Percentiles rank a stretch among this genome's conserved stretches.
Evolutionary conservation across 2,888 invertebrate species (phyloP).

Genomic region (Andrena fulva): DNA sequence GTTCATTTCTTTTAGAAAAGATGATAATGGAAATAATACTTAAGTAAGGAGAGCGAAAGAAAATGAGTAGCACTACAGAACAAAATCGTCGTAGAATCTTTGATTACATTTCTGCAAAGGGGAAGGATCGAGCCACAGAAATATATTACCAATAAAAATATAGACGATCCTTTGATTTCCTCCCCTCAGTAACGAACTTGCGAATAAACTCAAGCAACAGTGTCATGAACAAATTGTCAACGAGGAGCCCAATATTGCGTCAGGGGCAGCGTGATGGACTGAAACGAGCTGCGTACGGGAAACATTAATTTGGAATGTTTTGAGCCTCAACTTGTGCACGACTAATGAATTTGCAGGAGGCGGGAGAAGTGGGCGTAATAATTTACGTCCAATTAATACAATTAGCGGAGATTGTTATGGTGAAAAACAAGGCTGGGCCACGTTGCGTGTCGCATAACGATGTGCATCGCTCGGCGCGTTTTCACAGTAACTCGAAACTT

Average conservation of each 20-base stretch:
- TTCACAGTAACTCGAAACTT: slow-evolving; percentile 14
- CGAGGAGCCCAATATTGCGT: slow-evolving; percentile 9
- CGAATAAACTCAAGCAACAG: neutral
- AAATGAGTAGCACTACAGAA: too few species aligned
- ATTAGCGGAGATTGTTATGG: slow-evolving; percentile 36
- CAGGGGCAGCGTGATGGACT: slow-evolving; percentile 15
- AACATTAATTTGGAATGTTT: slow-evolving; percentile 39
- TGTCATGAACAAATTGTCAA: slow-evolving; percentile 25
- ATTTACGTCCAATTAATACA: slow-evolving; percentile 48
- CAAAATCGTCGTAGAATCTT: too few species aligned
- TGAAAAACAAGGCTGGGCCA: slow-evolving; percentile 16
- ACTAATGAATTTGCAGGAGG: slow-evolving; percentile 26
- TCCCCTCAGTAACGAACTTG: neutral
- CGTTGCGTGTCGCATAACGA: neutral
- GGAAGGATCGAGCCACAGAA: too few species aligned
- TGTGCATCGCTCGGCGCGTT: neutral
- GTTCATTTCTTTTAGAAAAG: too few species aligned
- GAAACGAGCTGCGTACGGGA: slow-evolving; percentile 11
- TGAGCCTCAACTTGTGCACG: slow-evolving; percentile 11
- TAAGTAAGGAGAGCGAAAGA: too few species aligned
- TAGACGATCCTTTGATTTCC: too few species aligned
- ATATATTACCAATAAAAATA: too few species aligned
- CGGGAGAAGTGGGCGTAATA: slow-evolving; percentile 10
- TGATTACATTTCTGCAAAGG: too few species aligned
- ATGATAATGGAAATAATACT: too few species aligned